Percentiles rank a stretch among this genome's conserved stretches.
Conservation (phyloP, 2,888 invertebrate species). For the Hypomecis atomaria region DNA sequence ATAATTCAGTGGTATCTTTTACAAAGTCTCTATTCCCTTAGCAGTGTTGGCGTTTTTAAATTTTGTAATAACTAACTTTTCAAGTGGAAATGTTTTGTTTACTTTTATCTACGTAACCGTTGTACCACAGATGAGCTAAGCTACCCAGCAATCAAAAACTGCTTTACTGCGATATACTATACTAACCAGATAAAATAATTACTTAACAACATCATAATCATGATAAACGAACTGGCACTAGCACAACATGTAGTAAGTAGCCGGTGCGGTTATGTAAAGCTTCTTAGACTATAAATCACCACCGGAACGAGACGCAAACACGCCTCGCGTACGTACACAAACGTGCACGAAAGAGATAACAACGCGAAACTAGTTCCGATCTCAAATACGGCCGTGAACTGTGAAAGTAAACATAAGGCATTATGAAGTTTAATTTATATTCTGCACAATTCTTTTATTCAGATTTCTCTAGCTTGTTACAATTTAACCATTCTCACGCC, state of each 20-base stretch:
- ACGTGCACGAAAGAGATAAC: slow-evolving; percentile 49
- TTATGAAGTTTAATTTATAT: slow-evolving; percentile 60
- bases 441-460: slow-evolving; percentile 53
- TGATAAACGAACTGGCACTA: slow-evolving; percentile 67
- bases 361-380: slow-evolving; percentile 43
- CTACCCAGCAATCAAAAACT: slow-evolving; percentile 39
- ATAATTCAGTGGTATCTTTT: slow-evolving; percentile 19
- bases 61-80: neutral
- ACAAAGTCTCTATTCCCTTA: slow-evolving; percentile 1
- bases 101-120: neutral
- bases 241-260: slow-evolving; percentile 68
- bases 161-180: slow-evolving; percentile 47
- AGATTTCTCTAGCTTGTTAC: slow-evolving; percentile 37
- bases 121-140: slow-evolving; percentile 16
- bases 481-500: slow-evolving; percentile 39
- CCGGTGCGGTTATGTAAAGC: slow-evolving; percentile 67
- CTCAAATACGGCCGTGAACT: slow-evolving; percentile 69
- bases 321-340: slow-evolving; percentile 35
- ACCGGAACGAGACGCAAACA: slow-evolving; percentile 55
- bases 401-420: slow-evolving; percentile 69
- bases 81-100: slow-evolving; percentile 4
- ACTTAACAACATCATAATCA: slow-evolving; percentile 73
- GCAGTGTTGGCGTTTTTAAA: neutral
- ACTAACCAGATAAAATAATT: slow-evolving; percentile 72
- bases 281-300: slow-evolving; percentile 71